Evolutionary conservation across 2,888 invertebrate genomes (phyloP), one percentile per base, ranked within the genome.

Genomic region (Andrena dorsata): DNA sequence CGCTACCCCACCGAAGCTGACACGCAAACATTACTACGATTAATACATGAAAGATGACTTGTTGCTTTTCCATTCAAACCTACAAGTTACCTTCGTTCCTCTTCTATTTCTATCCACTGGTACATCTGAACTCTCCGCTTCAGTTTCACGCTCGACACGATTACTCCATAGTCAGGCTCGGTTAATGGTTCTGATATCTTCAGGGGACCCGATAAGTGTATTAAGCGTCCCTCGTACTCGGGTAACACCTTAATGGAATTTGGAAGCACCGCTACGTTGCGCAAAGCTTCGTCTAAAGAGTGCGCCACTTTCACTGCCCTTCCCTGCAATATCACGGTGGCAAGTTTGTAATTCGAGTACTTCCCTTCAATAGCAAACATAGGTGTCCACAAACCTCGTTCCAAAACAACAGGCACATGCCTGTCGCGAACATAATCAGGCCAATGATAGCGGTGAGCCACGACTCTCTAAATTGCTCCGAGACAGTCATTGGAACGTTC

Each of bases 91-190:
- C 95, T 95, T 90, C 95, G 94, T 90, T 97, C 97, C 90, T 94
- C 94, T 79, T 93, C 93, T 13, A 93, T 92, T 88, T 98, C 98
- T 76, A 98, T 96, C 98, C 98, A 98, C 91, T 98, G 98, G 93
- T 97, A 98, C 98, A 98, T 98, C 94, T 98, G 98, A 0, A 98
- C 98, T 75, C 97, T 95, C 80, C 98, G 95, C 91, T 96, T 97
- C 32, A 98, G 94, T 92, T 98, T 98, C 0, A 98, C 97, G 2
- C 98, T 97, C 89, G 96, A 95, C 1, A 98, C 96, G 82, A 97
- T 96, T 65, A 98, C 96, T 76, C 97, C 97, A 93, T 98, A 98
- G 80, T 97, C 97, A 0, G 97, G 96, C 92, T 98, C 98, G 0
- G 97, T 97, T 76, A 98, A 95, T 6, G 98, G 98, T 92, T 98